Base-by-base conservation (phyloP, 1,140 invertebrate species). In the Drosophila kikkawai region DNA sequence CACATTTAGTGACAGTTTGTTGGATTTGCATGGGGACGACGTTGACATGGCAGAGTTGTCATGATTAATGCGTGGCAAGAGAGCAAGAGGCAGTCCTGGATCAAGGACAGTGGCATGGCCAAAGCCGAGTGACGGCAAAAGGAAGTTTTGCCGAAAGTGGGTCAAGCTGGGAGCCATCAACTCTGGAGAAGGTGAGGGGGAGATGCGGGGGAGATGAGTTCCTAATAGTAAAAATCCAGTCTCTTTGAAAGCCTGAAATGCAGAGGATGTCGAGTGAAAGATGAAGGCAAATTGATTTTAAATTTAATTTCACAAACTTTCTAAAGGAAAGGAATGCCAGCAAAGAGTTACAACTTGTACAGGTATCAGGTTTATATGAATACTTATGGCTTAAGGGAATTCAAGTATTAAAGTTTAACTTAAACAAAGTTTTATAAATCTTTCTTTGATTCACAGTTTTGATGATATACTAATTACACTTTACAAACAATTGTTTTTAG, bases 1-100 rank as follows among this genome's bases (percentile, higher is more conserved):
- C 85, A 84, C 84, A 87, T 90, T 88, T 90, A 88, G 80, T 88
- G 84, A 90, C 84, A 90, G 81, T 90, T 88, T 88, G 81, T 81
- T 75, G 85, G 84, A 81, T 88, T 90, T 88, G 78, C 84, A 85
- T 84, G 78, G 57, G 67, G 64, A 66, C 65, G 48, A 57, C 78
- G 85, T 71, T 84, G 85, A 90, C 84, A 79, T 81, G 84, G 69
- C 85, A 78, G 80, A 80, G 84, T 88, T 87, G 84, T 75, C 84
- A 88, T 87, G 84, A 87, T 90, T 84, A 87, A 88, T 87, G 85
- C 77, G 77, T 83, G 73, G 76, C 82, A 75, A 65, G 79, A 68
- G 80, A 53, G 59, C 71, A 63, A 70, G 73, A 60, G 61, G 11
- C 56, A 65, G 55, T 15, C 39, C 26, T 26, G 59, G 57, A 80